phyloP scores from a whole-genome alignment of 2,113 vertebrate species.

The Leucopsar rothschildi region DNA sequence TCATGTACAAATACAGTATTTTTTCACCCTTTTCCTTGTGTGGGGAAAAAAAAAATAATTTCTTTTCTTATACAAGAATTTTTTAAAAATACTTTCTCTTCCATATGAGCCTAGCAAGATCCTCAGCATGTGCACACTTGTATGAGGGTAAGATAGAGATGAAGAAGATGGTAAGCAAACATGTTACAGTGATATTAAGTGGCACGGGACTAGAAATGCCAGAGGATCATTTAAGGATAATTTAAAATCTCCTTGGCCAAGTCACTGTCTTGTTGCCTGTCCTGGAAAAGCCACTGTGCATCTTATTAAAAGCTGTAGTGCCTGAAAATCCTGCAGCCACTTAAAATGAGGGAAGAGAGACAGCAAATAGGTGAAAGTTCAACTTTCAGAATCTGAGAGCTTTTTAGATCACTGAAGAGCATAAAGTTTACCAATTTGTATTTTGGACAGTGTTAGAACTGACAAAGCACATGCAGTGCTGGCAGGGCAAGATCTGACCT shows the following conservation, averaged over 20 bases:
- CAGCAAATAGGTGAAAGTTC: neutral
- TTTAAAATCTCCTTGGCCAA: neutral
- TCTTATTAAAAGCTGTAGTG: neutral
- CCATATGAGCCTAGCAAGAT: neutral
- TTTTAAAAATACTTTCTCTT: neutral
- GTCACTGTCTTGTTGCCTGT: neutral
- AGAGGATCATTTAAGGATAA: neutral
- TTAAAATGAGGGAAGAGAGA: neutral
- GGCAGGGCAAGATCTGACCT: neutral
- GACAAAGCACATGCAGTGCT: neutral
- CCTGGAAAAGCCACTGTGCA: neutral
- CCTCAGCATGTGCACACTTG: neutral
- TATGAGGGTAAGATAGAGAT: neutral
- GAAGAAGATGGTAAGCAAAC: neutral
- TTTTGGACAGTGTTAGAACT: neutral
- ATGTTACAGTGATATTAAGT: neutral
- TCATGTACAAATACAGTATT: neutral
- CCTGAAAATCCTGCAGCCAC: neutral
- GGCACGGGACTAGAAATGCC: neutral
- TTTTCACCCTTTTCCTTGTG: neutral
- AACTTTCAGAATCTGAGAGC: neutral
- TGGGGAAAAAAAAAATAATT: accelerated
- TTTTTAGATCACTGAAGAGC: neutral
- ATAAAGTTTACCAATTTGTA: neutral
- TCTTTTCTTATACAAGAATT: neutral